Percentiles rank a stretch among this genome's conserved stretches.
Evolutionary conservation across 2,888 invertebrate species (phyloP).

Genomic region (Drosophila dives): DNA sequence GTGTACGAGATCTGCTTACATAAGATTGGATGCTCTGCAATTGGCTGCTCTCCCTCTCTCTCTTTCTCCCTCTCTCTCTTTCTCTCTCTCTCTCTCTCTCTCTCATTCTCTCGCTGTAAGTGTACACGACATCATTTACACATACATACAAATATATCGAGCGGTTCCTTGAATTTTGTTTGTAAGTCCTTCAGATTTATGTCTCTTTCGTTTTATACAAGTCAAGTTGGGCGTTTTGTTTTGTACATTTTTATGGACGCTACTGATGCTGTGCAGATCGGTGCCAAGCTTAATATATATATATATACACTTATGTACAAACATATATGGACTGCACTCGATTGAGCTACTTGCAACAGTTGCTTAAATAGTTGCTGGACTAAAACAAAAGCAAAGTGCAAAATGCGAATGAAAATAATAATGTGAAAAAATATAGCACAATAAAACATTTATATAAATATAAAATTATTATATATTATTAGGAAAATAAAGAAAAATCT

Average conservation of each 20-base stretch:
- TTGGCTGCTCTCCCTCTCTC: constrained; percentile 25
- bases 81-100: background rate
- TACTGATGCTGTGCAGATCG: constrained; percentile 81
- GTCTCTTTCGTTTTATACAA: constrained; percentile 50
- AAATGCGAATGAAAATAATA: background rate
- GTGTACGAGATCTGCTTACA: constrained; percentile 50
- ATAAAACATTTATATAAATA: background rate
- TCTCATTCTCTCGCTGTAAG: constrained; percentile 64
- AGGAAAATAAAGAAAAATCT: background rate
- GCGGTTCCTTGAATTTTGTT: constrained; percentile 33
- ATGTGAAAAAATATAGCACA: too few relatives aligned
- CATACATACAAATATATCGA: background rate
- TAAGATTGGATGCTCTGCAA: constrained; percentile 55
- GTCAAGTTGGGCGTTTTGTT: constrained; percentile 74
- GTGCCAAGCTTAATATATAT: constrained; percentile 1
- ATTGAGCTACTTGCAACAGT: background rate
- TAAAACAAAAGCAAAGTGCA: constrained; percentile 6
- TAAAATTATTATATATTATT: background rate
- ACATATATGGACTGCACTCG: background rate
- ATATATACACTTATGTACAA: background rate
- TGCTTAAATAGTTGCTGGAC: constrained; percentile 10
- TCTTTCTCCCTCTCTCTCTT: background rate
- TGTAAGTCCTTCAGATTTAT: constrained; percentile 61
- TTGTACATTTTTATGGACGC: constrained; percentile 79
- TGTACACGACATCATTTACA: constrained; percentile 67